A percentile compares a stretch with the other conserved stretches of the same genome.
These are phyloP conservation scores for Cryptoleucopteryx plumbea DNA, from an alignment of 2,113 vertebrate species.

Conservation along the genomic window DNA sequence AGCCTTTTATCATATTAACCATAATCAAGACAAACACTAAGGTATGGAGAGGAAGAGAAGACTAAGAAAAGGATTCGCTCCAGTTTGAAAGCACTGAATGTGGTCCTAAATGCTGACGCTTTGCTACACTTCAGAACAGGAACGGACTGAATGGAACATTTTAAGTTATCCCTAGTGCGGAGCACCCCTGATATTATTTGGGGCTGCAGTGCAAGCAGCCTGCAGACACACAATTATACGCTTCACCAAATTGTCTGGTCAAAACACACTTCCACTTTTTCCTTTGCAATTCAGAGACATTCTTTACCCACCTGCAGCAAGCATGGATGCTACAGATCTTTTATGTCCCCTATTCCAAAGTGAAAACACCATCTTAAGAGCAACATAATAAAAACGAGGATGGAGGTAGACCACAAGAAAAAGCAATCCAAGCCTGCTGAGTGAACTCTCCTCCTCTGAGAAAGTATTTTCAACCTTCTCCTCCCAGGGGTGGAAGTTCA, in stretches of 20 bases:
- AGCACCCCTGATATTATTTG: neutral
- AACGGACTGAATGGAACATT: neutral
- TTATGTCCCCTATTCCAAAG: neutral
- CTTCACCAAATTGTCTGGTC: neutral
- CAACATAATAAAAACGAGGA: neutral
- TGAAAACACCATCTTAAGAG: neutral
- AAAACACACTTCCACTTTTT: neutral
- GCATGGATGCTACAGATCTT: neutral
- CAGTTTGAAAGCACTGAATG: neutral
- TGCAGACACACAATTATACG: rapidly evolving
- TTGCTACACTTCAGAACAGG: neutral
- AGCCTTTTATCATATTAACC: neutral
- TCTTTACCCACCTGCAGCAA: neutral
- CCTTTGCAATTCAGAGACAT: neutral
- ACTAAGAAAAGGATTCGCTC: neutral
- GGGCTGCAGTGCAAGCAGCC: neutral
- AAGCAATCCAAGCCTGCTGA: neutral
- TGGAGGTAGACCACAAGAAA: neutral
- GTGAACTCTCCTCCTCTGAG: neutral
- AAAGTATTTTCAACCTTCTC: neutral
- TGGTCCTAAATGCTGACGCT: neutral
- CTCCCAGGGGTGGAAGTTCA: neutral
- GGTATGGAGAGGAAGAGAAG: neutral
- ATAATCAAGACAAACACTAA: neutral
- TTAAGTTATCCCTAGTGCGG: too few species aligned